Conservation (phyloP, 2,113 vertebrate genomes). For the Pseudorasbora parva region DNA sequence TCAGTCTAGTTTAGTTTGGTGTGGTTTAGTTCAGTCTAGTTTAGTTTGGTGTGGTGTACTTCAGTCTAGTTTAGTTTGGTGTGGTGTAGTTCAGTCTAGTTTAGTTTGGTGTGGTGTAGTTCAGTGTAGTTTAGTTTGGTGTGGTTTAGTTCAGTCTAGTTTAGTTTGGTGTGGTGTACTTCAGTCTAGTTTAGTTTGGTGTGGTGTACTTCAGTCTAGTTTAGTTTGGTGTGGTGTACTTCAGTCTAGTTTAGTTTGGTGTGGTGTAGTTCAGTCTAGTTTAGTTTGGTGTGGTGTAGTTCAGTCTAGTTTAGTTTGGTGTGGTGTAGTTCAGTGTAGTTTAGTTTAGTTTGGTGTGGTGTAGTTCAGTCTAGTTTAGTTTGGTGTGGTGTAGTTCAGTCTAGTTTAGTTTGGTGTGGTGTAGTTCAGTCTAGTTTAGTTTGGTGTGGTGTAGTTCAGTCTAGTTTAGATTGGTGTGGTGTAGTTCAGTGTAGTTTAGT, state of each 20-base stretch:
- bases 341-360: background rate
- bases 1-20: no score
- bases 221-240: background rate
- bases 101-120: background rate
- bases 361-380: background rate
- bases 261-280: background rate
- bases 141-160: background rate
- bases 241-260: background rate
- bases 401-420: background rate
- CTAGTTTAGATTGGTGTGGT: no score
- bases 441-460: background rate
- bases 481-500: no score
- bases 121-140: background rate
- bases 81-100: background rate
- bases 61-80: background rate
- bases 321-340: background rate
- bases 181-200: background rate
- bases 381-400: background rate
- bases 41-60: no score
- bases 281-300: background rate
- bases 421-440: background rate
- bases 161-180: background rate
- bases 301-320: background rate
- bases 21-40: no score
- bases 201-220: background rate